These are phyloP conservation scores for Agrotis clavis DNA, from an alignment of 2,888 invertebrate species.

Conservation along the genomic window DNA sequence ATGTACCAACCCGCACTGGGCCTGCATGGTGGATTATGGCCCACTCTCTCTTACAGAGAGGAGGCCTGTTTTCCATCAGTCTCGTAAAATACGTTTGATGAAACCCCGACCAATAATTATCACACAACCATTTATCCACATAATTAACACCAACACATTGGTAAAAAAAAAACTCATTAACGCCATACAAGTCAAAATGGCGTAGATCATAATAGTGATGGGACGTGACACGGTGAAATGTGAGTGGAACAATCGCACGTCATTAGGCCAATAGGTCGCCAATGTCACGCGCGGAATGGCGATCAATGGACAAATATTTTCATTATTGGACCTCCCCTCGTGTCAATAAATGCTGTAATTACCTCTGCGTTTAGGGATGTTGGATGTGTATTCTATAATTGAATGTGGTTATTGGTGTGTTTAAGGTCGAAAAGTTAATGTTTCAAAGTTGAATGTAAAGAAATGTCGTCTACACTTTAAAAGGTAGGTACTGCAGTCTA, in stretches of 20 bases:
- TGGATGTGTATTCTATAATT: slow-evolving; percentile 43
- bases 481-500: too few relatives aligned
- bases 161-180: slow-evolving; percentile 62
- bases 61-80: too few relatives aligned
- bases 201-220: slow-evolving; percentile 56
- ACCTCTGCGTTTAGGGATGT: slow-evolving; percentile 54
- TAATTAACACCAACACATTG: slow-evolving; percentile 43
- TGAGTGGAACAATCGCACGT: slow-evolving; percentile 70
- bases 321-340: slow-evolving; percentile 70
- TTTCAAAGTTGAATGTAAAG: background rate
- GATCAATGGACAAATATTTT: slow-evolving; percentile 75
- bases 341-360: slow-evolving; percentile 59
- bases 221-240: slow-evolving; percentile 65
- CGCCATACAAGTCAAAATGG: slow-evolving; percentile 53
- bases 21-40: too few relatives aligned
- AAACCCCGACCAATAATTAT: slow-evolving; percentile 8
- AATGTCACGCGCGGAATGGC: slow-evolving; percentile 72
- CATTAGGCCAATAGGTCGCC: slow-evolving; percentile 72
- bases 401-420: slow-evolving; percentile 10
- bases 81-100: background rate
- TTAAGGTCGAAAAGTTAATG: background rate
- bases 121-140: slow-evolving; percentile 15
- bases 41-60: too few relatives aligned
- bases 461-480: background rate
- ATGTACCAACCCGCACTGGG: too few relatives aligned